These are phyloP conservation scores for Hetaerina americana DNA, from an alignment of 1,140 invertebrate species.

Conservation along the genomic window DNA sequence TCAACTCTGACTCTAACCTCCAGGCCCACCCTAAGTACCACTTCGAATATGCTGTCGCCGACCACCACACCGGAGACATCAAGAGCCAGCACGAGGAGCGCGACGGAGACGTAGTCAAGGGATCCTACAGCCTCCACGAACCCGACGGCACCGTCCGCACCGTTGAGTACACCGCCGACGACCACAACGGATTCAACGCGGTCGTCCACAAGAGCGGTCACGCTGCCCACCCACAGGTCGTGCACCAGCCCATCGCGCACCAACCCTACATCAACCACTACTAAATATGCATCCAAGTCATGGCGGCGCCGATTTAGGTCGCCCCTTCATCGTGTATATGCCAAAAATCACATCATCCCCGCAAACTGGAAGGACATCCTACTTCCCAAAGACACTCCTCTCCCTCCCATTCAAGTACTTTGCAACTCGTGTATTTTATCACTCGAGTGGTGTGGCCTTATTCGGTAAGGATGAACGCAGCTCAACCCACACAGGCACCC, in stretches of 20 bases:
- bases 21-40: slow-evolving; percentile 48
- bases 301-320: no score
- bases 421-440: no score
- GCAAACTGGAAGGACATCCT: no score
- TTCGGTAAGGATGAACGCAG: no score
- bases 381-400: no score
- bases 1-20: neutral
- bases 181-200: slow-evolving; percentile 45
- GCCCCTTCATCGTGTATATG: no score
- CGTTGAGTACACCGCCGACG: slow-evolving; percentile 56
- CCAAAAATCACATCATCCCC: no score
- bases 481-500: no score
- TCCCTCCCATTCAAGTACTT: no score
- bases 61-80: slow-evolving; percentile 47
- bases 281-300: no score
- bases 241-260: neutral
- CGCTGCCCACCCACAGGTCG: slow-evolving; percentile 14
- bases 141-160: slow-evolving; percentile 24
- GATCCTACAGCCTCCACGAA: slow-evolving; percentile 50
- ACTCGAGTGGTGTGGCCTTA: no score
- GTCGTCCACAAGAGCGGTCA: slow-evolving; percentile 24
- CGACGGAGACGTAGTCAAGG: slow-evolving; percentile 42
- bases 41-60: slow-evolving; percentile 54
- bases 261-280: no score
- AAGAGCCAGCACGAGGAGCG: slow-evolving; percentile 48